phyloP scores from a whole-genome alignment of 2,797 vertebrate species.

The Antrozous pallidus region DNA sequence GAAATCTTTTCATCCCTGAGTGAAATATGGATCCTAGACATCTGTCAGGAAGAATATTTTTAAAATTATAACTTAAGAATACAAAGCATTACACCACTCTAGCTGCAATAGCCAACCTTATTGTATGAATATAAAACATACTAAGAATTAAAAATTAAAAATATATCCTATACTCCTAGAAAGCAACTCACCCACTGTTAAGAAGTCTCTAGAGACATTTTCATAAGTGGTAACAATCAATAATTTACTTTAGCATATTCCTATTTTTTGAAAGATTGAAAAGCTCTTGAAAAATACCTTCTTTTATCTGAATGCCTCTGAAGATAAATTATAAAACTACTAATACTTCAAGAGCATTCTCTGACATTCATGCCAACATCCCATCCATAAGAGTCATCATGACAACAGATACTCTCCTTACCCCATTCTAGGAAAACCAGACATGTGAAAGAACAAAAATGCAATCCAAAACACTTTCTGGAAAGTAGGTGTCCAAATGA shows the following conservation, averaged over 20 bases:
- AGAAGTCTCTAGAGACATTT: constrained; percentile 36
- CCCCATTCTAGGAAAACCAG: neutral
- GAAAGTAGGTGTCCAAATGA: neutral
- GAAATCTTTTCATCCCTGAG: neutral
- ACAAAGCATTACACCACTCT: neutral
- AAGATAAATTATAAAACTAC: constrained; percentile 31
- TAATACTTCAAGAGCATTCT: neutral
- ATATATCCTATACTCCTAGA: neutral
- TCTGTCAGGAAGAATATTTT: constrained; percentile 35
- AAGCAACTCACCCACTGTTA: neutral
- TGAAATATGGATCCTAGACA: neutral
- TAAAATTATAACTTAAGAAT: constrained; percentile 36
- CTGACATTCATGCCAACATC: neutral
- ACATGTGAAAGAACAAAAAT: neutral
- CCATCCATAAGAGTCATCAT: neutral
- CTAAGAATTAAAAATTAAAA: constrained; percentile 49
- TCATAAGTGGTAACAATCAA: constrained; percentile 28
- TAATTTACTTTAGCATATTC: constrained; percentile 27
- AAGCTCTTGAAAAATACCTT: constrained; percentile 4
- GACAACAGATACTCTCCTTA: neutral
- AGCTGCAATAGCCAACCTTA: constrained; percentile 17
- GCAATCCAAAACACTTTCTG: neutral
- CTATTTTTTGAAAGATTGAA: neutral
- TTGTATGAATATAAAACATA: constrained; percentile 44
- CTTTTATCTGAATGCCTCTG: neutral